phyloP scores from a whole-genome alignment of 2,888 invertebrate genomes.

The Pristionchus exspectatus region DNA sequence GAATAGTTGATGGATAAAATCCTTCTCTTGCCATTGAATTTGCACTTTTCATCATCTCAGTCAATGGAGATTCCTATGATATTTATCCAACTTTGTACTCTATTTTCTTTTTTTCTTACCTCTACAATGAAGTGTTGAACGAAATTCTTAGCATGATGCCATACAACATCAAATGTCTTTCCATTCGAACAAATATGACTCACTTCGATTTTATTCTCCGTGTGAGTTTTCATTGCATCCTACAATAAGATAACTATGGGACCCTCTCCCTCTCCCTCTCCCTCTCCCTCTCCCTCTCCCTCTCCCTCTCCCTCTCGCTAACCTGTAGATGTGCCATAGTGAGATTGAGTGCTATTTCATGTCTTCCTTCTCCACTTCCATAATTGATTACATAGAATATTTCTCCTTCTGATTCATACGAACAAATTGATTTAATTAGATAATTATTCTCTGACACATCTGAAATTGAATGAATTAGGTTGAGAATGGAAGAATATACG shows the following conservation, averaged over 20 bases:
- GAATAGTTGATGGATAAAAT: constrained; percentile 67
- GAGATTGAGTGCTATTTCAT: constrained; percentile 56
- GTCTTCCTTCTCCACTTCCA: constrained; percentile 51
- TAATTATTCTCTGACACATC: constrained; percentile 1
- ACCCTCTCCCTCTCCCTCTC: background rate
- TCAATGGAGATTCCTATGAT: constrained; percentile 59
- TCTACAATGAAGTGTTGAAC: constrained; percentile 64
- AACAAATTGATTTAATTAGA: constrained; percentile 57
- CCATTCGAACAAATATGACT: constrained; percentile 59
- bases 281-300: background rate
- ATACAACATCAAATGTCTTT: constrained; percentile 62
- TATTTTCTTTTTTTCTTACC: background rate
- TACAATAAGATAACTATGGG: background rate
- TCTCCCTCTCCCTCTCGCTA: background rate
- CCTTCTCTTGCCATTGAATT: constrained; percentile 60
- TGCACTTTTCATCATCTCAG: constrained; percentile 62
- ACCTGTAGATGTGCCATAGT: constrained; percentile 56
- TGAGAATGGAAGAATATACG: background rate
- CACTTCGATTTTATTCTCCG: constrained; percentile 60
- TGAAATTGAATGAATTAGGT: background rate
- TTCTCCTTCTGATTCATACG: constrained; percentile 52
- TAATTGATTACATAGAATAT: constrained; percentile 57
- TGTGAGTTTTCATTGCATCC: constrained; percentile 61
- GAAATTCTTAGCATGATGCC: constrained; percentile 61
- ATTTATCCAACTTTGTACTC: background rate